Base-by-base conservation (phyloP, 2,888 invertebrate genomes). In the Netelia inedita region DNA sequence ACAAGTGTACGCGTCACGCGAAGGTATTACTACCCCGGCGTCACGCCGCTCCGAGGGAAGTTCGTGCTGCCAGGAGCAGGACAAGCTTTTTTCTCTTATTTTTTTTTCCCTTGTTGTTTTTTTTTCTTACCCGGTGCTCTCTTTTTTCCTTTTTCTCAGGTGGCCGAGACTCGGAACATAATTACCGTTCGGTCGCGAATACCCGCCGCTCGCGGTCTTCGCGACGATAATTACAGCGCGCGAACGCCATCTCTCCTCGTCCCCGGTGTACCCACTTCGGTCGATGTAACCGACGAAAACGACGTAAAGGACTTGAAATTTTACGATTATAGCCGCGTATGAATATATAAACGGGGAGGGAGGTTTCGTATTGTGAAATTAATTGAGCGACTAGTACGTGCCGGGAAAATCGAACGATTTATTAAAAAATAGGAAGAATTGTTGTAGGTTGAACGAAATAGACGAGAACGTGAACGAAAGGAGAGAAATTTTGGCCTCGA, bases 1-100 rank as follows among this genome's bases (percentile, higher is more conserved):
- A 73, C 73, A 65, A 81, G 84, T 74, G 84, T 90, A 89, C 88
- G 84, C 90, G 92, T 92, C 92, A 92, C 92, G 92, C 91, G 89
- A 92, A 81, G 69, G 61, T 63, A 76, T 84, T 69, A 78, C 76
- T n/a, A 73, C 55, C 81, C 75, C 46, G 69, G 85, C 90, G 88
- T 89, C 88, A 87, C 88, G 87, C 87, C 85, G 86, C 85, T 82
- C 68, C 82, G 81, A 79, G 85, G 79, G 78, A 83, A 87, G 86
- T 88, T 88, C 87, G 86, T 82, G 87, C 87, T 85, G 88, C 88
- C 87, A 89, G 86, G 66, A 88, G 88, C 89, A 80, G 76, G 82
- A 88, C 89, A 87, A 84, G 87, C 87, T 90, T 88, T 88, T 90
- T 90, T 82, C 11, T 19, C 19, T 57, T 2, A 1, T n/a, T 23